Evolutionary conservation across 1,140 invertebrate genomes (phyloP).

Genomic region (Octopus bimaculoides): DNA sequence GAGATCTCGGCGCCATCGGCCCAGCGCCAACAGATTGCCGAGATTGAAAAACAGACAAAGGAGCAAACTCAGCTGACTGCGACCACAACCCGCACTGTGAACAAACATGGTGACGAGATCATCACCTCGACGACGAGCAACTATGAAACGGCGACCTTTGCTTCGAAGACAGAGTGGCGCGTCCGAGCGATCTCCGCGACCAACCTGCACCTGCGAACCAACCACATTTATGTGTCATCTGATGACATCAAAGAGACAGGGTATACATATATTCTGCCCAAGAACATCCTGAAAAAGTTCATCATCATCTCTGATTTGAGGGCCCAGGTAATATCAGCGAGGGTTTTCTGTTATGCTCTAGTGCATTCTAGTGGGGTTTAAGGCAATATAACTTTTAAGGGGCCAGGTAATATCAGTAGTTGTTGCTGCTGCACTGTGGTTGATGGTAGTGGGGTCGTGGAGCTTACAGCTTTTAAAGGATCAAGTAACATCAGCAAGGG

Average conservation of each 20-base stretch:
- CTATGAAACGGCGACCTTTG: constrained; percentile 97
- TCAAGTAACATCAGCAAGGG: too few species aligned
- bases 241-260: constrained; percentile 99
- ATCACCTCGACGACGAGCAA: constrained; percentile 98
- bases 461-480: too few species aligned
- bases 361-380: too few species aligned
- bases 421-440: too few species aligned
- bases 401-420: too few species aligned
- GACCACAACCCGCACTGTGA: constrained; percentile 96
- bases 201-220: constrained; percentile 95
- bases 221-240: constrained; percentile 98
- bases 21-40: constrained; percentile 97
- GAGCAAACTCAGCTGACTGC: constrained; percentile 98
- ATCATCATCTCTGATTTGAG: constrained; percentile 98
- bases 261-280: constrained; percentile 97
- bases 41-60: constrained; percentile 99
- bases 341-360: too few species aligned
- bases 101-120: constrained; percentile 99
- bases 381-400: too few species aligned
- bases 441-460: too few species aligned
- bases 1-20: constrained; percentile 98
- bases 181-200: constrained; percentile 96
- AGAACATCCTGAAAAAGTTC: constrained; percentile 98
- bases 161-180: constrained; percentile 99
- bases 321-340: constrained; percentile 69